Evolutionary conservation across 2,797 vertebrate genomes (phyloP).

Genomic region (Ibycter americanus): DNA sequence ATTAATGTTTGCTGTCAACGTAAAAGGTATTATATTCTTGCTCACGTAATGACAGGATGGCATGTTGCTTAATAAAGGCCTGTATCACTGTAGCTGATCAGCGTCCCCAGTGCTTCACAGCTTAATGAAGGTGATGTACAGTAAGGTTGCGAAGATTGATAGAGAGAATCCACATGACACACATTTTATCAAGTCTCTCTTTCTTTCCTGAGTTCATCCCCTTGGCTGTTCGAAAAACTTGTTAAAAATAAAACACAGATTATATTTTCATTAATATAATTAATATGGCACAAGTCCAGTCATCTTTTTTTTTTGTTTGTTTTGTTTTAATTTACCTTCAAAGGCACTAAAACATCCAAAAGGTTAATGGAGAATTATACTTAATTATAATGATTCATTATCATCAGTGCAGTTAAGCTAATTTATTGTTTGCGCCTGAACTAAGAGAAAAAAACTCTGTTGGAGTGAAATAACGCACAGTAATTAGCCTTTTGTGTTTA

Average conservation of each 20-base stretch:
- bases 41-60: slow-evolving; percentile 58
- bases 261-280: slow-evolving; percentile 73
- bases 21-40: slow-evolving; percentile 57
- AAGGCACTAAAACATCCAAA: slow-evolving; percentile 67
- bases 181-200: slow-evolving; percentile 36
- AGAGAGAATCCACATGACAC: slow-evolving; percentile 56
- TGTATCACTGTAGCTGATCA: slow-evolving; percentile 57
- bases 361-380: slow-evolving; percentile 81
- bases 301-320: neutral
- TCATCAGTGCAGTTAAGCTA: slow-evolving; percentile 73
- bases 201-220: neutral
- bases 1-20: slow-evolving; percentile 69
- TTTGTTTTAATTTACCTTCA: slow-evolving; percentile 68
- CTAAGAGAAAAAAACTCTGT: slow-evolving; percentile 69
- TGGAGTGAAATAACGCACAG: slow-evolving; percentile 67
- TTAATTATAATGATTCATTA: slow-evolving; percentile 81
- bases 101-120: slow-evolving; percentile 68
- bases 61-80: slow-evolving; percentile 73
- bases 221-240: slow-evolving; percentile 39
- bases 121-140: slow-evolving; percentile 78
- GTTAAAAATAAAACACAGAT: slow-evolving; percentile 61
- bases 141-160: slow-evolving; percentile 69
- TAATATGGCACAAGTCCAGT: slow-evolving; percentile 60
- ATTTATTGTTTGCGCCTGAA: slow-evolving; percentile 76
- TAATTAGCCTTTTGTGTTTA: slow-evolving; percentile 78